Base-by-base conservation (phyloP, 2,888 invertebrate genomes). In the Macaria liturata region DNA sequence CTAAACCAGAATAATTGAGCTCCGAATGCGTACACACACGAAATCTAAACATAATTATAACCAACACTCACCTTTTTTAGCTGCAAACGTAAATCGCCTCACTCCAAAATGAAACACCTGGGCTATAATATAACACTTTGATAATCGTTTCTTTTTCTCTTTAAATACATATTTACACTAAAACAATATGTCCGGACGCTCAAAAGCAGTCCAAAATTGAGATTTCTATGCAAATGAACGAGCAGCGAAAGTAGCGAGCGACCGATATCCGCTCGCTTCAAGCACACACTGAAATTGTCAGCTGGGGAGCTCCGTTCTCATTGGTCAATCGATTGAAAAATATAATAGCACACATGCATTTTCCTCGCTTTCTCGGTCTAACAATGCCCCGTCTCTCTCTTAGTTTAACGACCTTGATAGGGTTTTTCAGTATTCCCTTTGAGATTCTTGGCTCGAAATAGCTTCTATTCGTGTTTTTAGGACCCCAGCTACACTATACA, bases 121-220 rank as follows among this genome's bases (percentile, higher is more conserved):
- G 91, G 92, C 91, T 92, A 92, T 92, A 92, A 92, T 83, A 92
- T 92, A 76, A 92, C 92, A 91, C 91, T 92, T 69, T 83, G 84
- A 75, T 80, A 85, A 81, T 86, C 81, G 87, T 88, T 84, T 88
- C 87, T 88, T 91, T 89, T 92, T 89, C 91, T 88, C 86, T 88
- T 91, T 82, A 85, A 86, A 92, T 89, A 86, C 92, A 92, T 92
- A 90, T 90, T 91, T 88, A 89, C 88, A 91, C 90, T 86, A 78
- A 81, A 81, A 83, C 78, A 74, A 78, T 78, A 81, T 80, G 82
- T 83, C 78, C 78, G 84, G 86, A 86, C 87, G 82, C 85, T 83
- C 74, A 77, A 85, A 86, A 76, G 88, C 86, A 74, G 85, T 83
- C 90, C 87, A 86, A 87, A 83, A 71, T 74, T 75, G 67, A 75